phyloP scores from a whole-genome alignment of 37 sponge, comb jelly and placozoan genomes.

The Sycon ciliatum region DNA sequence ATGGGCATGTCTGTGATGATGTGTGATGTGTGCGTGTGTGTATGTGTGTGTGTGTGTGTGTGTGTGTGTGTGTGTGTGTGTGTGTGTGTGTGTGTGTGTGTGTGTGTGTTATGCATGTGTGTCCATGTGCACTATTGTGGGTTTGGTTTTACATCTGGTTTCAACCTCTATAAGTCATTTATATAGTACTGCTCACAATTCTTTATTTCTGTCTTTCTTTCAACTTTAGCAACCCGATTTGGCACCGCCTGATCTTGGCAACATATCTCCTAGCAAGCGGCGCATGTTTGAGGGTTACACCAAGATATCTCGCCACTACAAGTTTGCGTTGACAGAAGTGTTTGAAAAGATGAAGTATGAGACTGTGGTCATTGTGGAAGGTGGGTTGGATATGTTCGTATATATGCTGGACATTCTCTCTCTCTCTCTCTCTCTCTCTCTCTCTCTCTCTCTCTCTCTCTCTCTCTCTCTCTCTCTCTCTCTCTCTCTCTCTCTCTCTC shows the following conservation, averaged over 20 bases:
- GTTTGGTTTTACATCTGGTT: neutral
- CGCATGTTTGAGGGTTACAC: constrained; percentile 54
- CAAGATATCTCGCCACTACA: constrained; percentile 88
- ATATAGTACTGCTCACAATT: neutral
- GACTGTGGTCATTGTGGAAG: constrained; percentile 73
- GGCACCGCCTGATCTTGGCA: constrained; percentile 27
- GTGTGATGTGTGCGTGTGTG: neutral
- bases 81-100: constrained; percentile 10
- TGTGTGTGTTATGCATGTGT: neutral
- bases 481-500: neutral
- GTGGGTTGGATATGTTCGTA: constrained; percentile 17
- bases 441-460: neutral
- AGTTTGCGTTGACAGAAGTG: constrained; percentile 75
- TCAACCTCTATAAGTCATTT: neutral
- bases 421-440: neutral
- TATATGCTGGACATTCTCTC: neutral
- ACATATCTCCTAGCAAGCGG: constrained; percentile 19
- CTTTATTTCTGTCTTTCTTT: neutral
- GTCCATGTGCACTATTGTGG: neutral
- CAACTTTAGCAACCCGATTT: constrained; percentile 64
- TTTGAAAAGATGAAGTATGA: constrained; percentile 53
- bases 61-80: constrained; percentile 11
- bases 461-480: neutral
- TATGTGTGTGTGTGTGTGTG: neutral
- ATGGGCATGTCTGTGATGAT: neutral